A percentile compares a stretch with the other conserved stretches of the same genome.
Evolutionary conservation across 2,888 invertebrate species (phyloP).

Genomic region (Apoda limacodes): DNA sequence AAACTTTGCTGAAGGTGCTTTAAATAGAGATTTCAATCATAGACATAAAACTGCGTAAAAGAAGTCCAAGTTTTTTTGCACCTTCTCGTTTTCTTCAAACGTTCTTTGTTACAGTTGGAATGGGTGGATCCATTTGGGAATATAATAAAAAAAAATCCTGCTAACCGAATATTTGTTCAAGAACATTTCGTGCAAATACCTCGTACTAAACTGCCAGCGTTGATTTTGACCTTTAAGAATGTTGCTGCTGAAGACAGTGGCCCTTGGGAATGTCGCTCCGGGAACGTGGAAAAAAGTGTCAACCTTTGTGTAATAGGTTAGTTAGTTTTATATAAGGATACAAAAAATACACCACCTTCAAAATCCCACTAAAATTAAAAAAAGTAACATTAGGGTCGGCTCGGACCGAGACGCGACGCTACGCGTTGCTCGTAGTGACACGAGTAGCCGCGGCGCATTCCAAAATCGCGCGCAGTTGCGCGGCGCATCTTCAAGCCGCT

Average conservation of each 20-base stretch:
- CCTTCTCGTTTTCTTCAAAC: too few species aligned
- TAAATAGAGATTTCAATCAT: too few species aligned
- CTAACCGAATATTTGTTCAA: slow-evolving; percentile 35
- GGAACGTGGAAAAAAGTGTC: slow-evolving; percentile 25
- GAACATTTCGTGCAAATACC: slow-evolving; percentile 31
- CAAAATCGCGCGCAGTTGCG: too few species aligned
- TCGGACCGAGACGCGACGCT: too few species aligned
- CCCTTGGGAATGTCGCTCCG: slow-evolving; percentile 40
- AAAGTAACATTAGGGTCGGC: too few species aligned
- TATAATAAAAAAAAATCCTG: slow-evolving; percentile 26
- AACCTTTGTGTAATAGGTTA: slow-evolving; percentile 47
- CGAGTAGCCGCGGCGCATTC: too few species aligned
- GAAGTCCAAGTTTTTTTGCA: too few species aligned
- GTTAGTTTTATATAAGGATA: slow-evolving; percentile 14
- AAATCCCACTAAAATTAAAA: too few species aligned
- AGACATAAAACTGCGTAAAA: too few species aligned
- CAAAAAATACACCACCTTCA: not conserved
- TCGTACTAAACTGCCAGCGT: slow-evolving; percentile 27
- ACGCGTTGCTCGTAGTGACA: too few species aligned
- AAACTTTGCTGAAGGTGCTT: too few species aligned
- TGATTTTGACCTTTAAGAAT: slow-evolving; percentile 31
- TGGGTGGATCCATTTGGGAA: slow-evolving; percentile 41
- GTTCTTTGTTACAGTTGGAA: slow-evolving; percentile 39
- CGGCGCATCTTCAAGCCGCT: too few species aligned
- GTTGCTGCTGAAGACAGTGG: slow-evolving; percentile 38